Conservation (phyloP, 2,113 vertebrate genomes). For the Felis catus region F.catus_Fca126_mat1.0 CM031415.1:137191501-137192000, state of each 20-base stretch:
- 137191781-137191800: background rate
- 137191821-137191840: background rate
- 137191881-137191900: background rate
- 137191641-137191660: background rate
- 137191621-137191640: background rate
- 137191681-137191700: background rate
- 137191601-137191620: background rate
- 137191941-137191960: background rate
- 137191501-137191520: background rate
- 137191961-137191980: background rate
- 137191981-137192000: slow-evolving; percentile 1
- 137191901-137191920: background rate
- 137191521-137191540: background rate
- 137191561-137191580: background rate
- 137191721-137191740: background rate
- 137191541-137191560: background rate
- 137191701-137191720: background rate
- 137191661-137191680: background rate
- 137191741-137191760: background rate
- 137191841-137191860: background rate
- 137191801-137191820: background rate
- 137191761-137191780: background rate
- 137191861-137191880: slow-evolving; percentile 14
- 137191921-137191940: background rate
- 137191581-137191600: background rate